A percentile compares a stretch with the other conserved stretches of the same genome.
Conservation (phyloP, 2,888 invertebrate species). For the Amiota minor region DNA sequence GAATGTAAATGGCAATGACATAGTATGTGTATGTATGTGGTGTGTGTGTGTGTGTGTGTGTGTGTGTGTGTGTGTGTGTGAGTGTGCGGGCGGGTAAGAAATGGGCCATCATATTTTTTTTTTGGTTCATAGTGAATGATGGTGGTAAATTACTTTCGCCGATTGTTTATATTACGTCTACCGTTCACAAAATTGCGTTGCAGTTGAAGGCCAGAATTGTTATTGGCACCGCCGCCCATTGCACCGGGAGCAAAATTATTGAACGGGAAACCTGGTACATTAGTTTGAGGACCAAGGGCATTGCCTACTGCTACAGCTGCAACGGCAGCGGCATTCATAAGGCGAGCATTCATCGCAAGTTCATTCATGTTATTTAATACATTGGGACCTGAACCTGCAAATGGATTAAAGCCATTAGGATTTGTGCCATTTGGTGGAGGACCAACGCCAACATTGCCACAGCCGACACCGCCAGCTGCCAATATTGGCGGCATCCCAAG, state of each 20-base stretch:
- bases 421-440: conserved; percentile 27
- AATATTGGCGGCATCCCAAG: conserved; percentile 77
- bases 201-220: conserved; percentile 34
- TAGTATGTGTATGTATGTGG: neutral
- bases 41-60: neutral
- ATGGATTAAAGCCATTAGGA: conserved; percentile 61
- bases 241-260: conserved; percentile 44
- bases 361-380: conserved; percentile 44
- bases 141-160: conserved; percentile 42
- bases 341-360: conserved; percentile 35
- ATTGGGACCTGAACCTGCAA: conserved; percentile 39
- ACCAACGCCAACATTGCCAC: conserved; percentile 14
- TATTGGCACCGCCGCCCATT: conserved; percentile 21
- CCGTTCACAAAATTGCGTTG: conserved; percentile 42
- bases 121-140: neutral
- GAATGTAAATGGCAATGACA: neutral
- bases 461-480: conserved; percentile 73
- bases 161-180: conserved; percentile 42
- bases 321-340: conserved; percentile 42
- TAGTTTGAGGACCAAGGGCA: conserved; percentile 19
- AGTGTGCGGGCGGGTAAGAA: neutral
- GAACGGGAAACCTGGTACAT: conserved; percentile 19
- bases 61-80: neutral
- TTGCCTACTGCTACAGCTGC: conserved; percentile 15
- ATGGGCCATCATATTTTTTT: neutral